phyloP scores from a whole-genome alignment of 2,797 vertebrate species.

The Spizella passerina region DNA sequence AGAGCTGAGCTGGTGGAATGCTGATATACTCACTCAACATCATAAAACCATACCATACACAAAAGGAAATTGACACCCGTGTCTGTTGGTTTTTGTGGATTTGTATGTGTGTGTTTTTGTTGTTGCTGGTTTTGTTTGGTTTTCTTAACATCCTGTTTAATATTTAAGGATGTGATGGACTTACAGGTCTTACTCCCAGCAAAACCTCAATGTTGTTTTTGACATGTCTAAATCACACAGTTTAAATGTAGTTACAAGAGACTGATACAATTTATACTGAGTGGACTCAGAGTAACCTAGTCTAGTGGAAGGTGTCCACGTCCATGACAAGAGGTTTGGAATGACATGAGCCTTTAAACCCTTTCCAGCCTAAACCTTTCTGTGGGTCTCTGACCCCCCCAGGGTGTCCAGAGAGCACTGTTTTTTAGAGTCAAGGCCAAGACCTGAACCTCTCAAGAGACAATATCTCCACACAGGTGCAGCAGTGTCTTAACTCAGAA shows the following conservation, averaged over 20 bases:
- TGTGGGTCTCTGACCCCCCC: neutral
- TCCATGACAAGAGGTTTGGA: neutral
- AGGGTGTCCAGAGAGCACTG: neutral
- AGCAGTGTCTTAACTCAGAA: neutral
- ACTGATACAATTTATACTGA: neutral
- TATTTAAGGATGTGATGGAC: neutral
- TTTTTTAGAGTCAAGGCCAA: neutral
- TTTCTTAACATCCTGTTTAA: neutral
- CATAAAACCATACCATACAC: neutral
- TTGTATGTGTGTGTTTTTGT: neutral
- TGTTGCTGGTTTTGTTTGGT: neutral
- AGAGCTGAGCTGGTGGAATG: neutral
- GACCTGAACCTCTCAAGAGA: neutral
- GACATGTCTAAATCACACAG: neutral
- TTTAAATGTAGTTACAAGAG: neutral
- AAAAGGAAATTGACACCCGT: neutral
- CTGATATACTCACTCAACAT: too few species aligned
- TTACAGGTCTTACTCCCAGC: neutral
- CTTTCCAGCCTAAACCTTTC: neutral
- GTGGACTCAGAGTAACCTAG: neutral
- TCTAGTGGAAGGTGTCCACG: neutral
- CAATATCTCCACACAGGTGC: neutral
- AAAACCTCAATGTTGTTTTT: neutral
- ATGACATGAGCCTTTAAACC: neutral
- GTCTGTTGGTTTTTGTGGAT: rapidly evolving